phyloP scores from a whole-genome alignment of 2,113 vertebrate genomes.

The Leuciscus idus region DNA sequence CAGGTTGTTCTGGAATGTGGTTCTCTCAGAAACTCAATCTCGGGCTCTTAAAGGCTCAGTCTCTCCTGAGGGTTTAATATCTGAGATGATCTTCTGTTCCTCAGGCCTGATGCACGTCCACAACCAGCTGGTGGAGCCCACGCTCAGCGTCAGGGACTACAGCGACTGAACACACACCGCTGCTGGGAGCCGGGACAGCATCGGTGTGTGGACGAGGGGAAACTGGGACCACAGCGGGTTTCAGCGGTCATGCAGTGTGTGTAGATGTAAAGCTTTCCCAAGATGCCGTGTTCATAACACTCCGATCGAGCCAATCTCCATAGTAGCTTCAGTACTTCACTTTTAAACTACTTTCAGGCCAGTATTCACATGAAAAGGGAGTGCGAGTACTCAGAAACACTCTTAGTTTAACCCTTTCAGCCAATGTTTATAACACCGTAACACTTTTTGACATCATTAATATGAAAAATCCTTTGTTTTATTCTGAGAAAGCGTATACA shows the following conservation, averaged over 20 bases:
- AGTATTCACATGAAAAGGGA: background rate
- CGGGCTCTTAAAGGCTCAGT: background rate
- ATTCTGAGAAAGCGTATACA: background rate
- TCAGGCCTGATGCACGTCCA: slow-evolving; percentile 95
- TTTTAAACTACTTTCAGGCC: background rate
- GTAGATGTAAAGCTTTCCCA: slow-evolving; percentile 2
- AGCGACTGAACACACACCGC: slow-evolving; percentile 71
- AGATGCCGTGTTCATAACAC: background rate
- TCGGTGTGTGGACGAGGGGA: background rate
- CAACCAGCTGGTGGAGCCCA: slow-evolving; percentile 92
- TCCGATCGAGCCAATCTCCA: background rate
- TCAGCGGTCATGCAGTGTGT: slow-evolving; percentile 6
- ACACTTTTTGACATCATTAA: background rate
- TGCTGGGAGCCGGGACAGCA: background rate
- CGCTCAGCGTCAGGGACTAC: slow-evolving; percentile 83
- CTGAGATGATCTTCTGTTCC: slow-evolving; percentile 56
- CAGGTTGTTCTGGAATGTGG: background rate
- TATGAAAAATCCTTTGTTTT: too few species aligned
- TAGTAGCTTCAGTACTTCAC: background rate
- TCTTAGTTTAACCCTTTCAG: background rate
- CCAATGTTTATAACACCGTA: background rate
- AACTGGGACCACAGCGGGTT: slow-evolving; percentile 18
- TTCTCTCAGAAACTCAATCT: background rate
- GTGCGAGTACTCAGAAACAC: background rate
- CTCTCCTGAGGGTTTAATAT: slow-evolving; percentile 36